phyloP scores from a whole-genome alignment of 2,888 invertebrate genomes.

The Thera britannica region DNA sequence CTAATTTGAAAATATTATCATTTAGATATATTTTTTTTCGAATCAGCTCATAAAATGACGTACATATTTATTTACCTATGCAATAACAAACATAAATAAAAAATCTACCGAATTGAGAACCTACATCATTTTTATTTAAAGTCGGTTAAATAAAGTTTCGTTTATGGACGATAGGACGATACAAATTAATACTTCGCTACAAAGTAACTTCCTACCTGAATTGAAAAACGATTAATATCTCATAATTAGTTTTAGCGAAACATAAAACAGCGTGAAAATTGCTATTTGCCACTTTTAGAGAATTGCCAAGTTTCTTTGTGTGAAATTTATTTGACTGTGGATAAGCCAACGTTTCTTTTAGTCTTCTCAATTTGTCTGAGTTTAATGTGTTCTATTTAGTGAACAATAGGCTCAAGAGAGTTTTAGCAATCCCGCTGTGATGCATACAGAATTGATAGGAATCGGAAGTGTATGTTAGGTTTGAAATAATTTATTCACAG shows the following conservation, averaged over 20 bases:
- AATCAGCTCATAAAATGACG: no score
- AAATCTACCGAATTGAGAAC: not conserved
- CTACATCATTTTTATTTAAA: not conserved
- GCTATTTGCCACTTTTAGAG: conserved; percentile 39
- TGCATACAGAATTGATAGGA: conserved; percentile 18
- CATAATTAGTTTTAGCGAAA: conserved; percentile 33
- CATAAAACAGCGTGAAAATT: conserved; percentile 36
- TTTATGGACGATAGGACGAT: not conserved
- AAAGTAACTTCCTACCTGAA: conserved; percentile 20
- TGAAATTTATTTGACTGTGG: conserved; percentile 58
- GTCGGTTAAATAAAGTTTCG: no score
- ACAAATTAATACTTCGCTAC: not conserved
- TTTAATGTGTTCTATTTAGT: conserved; percentile 11
- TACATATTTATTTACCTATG: no score
- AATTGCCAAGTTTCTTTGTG: conserved; percentile 56
- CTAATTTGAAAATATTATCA: no score
- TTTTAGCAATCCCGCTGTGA: conserved; percentile 8
- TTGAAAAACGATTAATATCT: conserved; percentile 27
- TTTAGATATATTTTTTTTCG: no score
- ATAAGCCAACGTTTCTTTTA: conserved; percentile 39
- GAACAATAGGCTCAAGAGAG: conserved; percentile 8
- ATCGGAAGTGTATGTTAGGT: conserved; percentile 20
- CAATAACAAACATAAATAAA: not conserved
- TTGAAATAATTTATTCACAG: not conserved
- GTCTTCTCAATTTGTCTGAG: conserved; percentile 41